These are phyloP conservation scores for Cardinalis cardinalis DNA, from an alignment of 2,113 vertebrate genomes.

Conservation along the genomic window DNA sequence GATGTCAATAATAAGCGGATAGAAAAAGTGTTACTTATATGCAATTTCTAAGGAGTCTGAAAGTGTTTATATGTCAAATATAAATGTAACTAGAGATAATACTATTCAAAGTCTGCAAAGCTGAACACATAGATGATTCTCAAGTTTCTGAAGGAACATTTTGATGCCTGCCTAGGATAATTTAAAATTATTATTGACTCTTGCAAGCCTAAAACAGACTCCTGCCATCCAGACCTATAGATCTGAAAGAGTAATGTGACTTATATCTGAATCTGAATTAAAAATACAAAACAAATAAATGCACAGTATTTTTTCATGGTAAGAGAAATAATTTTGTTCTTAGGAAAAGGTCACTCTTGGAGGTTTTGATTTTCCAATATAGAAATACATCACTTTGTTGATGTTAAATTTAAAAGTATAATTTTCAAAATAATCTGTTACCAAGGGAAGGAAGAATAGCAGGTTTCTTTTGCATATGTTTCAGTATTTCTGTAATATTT, in stretches of 20 bases:
- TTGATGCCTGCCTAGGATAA: background rate
- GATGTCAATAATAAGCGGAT: background rate
- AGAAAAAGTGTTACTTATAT: background rate
- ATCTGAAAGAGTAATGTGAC: background rate
- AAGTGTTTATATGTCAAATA: background rate
- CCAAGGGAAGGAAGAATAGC: background rate
- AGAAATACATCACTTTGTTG: background rate
- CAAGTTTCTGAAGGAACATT: background rate
- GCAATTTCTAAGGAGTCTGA: background rate
- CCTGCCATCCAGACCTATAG: background rate
- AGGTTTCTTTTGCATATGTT: background rate
- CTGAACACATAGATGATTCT: background rate
- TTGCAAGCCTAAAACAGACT: background rate
- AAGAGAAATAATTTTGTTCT: background rate
- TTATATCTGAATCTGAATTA: background rate
- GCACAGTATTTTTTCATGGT: background rate
- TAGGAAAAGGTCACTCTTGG: background rate
- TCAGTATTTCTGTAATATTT: constrained; percentile 4
- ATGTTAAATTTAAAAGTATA: background rate
- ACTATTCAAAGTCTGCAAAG: background rate
- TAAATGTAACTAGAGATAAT: background rate
- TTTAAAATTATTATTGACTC: background rate
- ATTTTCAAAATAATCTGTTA: background rate
- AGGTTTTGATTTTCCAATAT: background rate
- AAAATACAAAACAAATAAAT: background rate